Evolutionary conservation across 2,888 invertebrate species (phyloP).

Genomic region (Drosophila fungiperda): DNA sequence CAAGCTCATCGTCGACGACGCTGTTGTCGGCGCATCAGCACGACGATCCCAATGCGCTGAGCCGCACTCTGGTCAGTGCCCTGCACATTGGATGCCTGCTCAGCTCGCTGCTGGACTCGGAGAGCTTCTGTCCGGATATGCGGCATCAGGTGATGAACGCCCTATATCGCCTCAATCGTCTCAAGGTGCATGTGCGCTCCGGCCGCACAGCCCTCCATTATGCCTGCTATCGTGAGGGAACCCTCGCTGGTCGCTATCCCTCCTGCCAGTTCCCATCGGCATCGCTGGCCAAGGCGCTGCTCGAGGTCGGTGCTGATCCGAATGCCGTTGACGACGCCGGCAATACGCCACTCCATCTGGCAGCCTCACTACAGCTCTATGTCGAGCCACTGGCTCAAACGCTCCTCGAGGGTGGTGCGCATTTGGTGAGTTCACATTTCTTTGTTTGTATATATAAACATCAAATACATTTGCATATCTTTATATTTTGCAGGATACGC

Average conservation of each 20-base stretch:
- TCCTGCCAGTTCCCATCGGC: conserved; percentile 90
- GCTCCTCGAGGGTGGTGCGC: conserved; percentile 91
- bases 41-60: conserved; percentile 90
- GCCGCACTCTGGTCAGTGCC: conserved; percentile 93
- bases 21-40: conserved; percentile 80
- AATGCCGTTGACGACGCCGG: conserved; percentile 92
- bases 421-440: conserved; percentile 80
- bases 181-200: conserved; percentile 87
- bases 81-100: conserved; percentile 93
- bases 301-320: conserved; percentile 93
- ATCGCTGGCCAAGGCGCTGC: conserved; percentile 90
- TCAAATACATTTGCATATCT: background rate
- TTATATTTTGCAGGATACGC: conserved; percentile 85
- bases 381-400: conserved; percentile 89
- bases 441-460: background rate
- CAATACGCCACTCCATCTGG: conserved; percentile 95
- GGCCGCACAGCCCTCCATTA: conserved; percentile 92
- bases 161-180: conserved; percentile 92
- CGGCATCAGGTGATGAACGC: conserved; percentile 89
- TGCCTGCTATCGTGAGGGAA: conserved; percentile 92
- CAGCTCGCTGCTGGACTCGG: conserved; percentile 88
- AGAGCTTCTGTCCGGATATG: conserved; percentile 86
- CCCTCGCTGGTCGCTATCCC: conserved; percentile 89
- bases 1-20: conserved; percentile 54
- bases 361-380: conserved; percentile 90